These are phyloP conservation scores for Tiliacea aurago DNA, from an alignment of 2,888 invertebrate genomes.

Conservation along the genomic window DNA sequence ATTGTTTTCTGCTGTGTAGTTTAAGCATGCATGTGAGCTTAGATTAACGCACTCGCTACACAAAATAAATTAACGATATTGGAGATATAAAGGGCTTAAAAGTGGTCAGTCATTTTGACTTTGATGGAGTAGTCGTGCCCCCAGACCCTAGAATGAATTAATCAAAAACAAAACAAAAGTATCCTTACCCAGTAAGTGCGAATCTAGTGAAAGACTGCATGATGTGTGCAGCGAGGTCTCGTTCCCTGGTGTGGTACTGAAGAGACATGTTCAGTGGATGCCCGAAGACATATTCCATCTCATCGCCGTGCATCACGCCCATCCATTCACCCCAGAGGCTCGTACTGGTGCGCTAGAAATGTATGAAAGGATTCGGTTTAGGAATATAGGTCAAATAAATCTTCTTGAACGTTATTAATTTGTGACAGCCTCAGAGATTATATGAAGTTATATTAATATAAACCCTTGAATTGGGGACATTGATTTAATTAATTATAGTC, in stretches of 20 bases:
- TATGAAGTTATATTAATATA: background rate
- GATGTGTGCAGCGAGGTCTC: slow-evolving; percentile 96
- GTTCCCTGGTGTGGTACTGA: slow-evolving; percentile 96
- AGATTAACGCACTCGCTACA: too few species aligned
- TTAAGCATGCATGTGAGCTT: too few species aligned
- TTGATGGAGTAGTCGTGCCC: background rate
- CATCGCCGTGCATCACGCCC: slow-evolving; percentile 99
- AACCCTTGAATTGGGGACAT: background rate
- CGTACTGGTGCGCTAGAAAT: slow-evolving; percentile 95
- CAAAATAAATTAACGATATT: background rate
- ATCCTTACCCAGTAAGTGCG: slow-evolving; percentile 97
- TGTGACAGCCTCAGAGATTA: background rate
- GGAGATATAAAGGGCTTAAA: background rate
- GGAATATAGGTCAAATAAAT: background rate
- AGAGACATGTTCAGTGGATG: slow-evolving; percentile 97
- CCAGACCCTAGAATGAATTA: too few species aligned
- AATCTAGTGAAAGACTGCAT: slow-evolving; percentile 98
- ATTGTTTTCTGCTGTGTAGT: background rate
- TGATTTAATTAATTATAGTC: background rate
- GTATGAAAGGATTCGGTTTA: background rate
- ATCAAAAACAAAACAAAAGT: background rate
- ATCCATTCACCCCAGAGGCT: slow-evolving; percentile 99
- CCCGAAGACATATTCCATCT: slow-evolving; percentile 99
- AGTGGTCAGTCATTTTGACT: background rate
- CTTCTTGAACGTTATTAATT: background rate